Conservation (phyloP, 2,113 vertebrate genomes). For the Eubucco bourcierii region DNA sequence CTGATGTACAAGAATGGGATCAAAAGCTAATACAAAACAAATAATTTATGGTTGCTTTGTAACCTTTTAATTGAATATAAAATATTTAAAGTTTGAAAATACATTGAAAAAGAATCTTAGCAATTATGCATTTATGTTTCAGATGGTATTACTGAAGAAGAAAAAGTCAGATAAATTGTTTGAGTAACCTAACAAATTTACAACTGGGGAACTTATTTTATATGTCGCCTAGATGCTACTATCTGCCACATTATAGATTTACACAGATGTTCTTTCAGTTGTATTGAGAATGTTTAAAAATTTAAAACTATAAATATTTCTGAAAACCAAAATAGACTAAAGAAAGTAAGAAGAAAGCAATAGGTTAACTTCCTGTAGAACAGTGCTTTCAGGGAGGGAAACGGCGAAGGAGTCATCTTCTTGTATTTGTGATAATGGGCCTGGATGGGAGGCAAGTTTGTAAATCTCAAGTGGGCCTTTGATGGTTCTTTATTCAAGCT, state of each 20-base stretch:
- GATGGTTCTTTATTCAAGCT: slow-evolving; percentile 78
- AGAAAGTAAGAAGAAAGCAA: slow-evolving; percentile 66
- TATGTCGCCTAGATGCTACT: not conserved
- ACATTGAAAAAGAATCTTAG: not conserved
- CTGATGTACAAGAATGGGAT: not conserved
- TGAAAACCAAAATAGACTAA: slow-evolving; percentile 55
- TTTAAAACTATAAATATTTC: slow-evolving; percentile 60
- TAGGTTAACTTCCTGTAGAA: slow-evolving; percentile 66
- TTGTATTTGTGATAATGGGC: slow-evolving; percentile 62
- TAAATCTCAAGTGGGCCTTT: slow-evolving; percentile 72
- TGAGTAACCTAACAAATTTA: not conserved
- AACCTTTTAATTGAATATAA: not conserved
- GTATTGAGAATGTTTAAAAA: slow-evolving; percentile 33
- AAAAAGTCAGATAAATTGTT: not conserved
- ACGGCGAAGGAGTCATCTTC: slow-evolving; percentile 69
- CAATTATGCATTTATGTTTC: not conserved
- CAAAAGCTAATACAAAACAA: slow-evolving; percentile 5
- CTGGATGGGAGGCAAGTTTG: slow-evolving; percentile 73
- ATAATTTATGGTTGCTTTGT: not conserved
- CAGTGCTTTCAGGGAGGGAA: slow-evolving; percentile 60
- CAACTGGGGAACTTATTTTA: not conserved
- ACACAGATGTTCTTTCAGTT: slow-evolving; percentile 17
- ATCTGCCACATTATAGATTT: not conserved
- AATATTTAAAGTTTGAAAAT: not conserved
- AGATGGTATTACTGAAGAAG: not conserved